These are phyloP conservation scores for Parus major DNA, from an alignment of 2,113 vertebrate genomes.

Conservation along the genomic window DNA sequence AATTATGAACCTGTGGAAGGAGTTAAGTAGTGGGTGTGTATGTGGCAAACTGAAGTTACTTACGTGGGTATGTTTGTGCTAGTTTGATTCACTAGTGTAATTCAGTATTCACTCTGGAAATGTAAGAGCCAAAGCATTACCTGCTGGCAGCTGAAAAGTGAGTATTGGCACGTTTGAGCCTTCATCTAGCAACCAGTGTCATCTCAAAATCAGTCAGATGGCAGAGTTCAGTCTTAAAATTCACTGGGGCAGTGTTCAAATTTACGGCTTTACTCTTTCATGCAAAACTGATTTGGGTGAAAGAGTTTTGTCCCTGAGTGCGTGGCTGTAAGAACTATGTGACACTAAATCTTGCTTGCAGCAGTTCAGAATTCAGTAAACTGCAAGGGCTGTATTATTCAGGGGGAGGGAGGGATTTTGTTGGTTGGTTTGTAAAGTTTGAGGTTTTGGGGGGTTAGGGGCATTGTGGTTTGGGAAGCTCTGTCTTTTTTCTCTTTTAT, in stretches of 20 bases:
- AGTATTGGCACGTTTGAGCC: rapidly evolving
- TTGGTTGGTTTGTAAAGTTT: not conserved
- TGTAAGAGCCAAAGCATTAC: rapidly evolving
- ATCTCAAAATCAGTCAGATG: not conserved
- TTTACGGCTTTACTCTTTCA: not conserved
- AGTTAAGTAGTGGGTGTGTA: not conserved
- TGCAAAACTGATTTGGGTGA: not conserved
- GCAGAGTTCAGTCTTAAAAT: not conserved
- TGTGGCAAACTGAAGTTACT: not conserved
- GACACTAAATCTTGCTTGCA: not conserved
- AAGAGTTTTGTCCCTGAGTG: not conserved
- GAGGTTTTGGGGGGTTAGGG: rapidly evolving
- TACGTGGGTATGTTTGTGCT: not conserved
- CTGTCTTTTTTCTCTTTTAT: not conserved
- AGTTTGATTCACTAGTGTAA: not conserved
- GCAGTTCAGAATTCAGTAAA: not conserved
- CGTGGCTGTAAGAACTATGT: rapidly evolving
- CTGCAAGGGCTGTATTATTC: not conserved
- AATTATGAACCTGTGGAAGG: not conserved
- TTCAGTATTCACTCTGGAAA: not conserved
- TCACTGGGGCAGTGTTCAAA: rapidly evolving
- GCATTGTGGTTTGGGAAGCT: not conserved
- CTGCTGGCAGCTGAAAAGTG: not conserved
- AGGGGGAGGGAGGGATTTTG: not conserved
- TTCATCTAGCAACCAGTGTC: not conserved